phyloP scores from a whole-genome alignment of 1,140 invertebrate genomes.

The Caenorhabditis remanei region DNA sequence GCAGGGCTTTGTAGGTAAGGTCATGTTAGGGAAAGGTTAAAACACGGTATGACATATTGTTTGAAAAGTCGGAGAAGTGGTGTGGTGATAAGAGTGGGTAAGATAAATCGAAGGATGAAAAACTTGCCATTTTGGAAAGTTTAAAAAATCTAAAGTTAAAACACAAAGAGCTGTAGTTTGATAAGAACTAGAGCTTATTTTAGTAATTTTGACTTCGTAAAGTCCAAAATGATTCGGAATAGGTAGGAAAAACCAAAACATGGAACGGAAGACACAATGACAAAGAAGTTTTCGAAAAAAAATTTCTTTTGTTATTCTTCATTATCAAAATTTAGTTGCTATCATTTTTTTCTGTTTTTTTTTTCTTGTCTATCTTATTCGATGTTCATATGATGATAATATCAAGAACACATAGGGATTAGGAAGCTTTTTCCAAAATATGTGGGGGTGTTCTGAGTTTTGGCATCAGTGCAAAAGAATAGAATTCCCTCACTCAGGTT shows the following conservation, averaged over 20 bases:
- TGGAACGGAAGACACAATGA: too few species aligned
- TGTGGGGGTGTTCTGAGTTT: not conserved
- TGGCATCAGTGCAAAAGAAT: constrained; percentile 1
- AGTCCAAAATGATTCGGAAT: too few species aligned
- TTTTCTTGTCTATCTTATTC: not conserved
- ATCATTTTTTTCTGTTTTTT: not conserved
- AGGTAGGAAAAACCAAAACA: too few species aligned
- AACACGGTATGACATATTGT: not conserved
- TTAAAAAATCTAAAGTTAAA: not conserved
- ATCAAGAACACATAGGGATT: not conserved
- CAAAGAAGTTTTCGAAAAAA: not conserved
- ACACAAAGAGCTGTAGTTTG: not conserved
- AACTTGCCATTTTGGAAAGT: too few species aligned
- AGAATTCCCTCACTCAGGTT: too few species aligned
- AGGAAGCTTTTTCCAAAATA: not conserved
- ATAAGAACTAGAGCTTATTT: not conserved
- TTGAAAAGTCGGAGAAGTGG: not conserved
- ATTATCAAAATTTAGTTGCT: not conserved
- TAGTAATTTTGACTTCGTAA: too few species aligned
- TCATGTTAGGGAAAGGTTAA: too few species aligned
- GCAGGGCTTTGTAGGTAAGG: too few species aligned
- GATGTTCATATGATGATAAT: not conserved
- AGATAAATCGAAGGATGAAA: not conserved
- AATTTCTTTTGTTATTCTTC: not conserved
- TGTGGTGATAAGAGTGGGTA: not conserved